Conservation (phyloP, 2,888 invertebrate species). For the Micoletzkya japonica region DNA sequence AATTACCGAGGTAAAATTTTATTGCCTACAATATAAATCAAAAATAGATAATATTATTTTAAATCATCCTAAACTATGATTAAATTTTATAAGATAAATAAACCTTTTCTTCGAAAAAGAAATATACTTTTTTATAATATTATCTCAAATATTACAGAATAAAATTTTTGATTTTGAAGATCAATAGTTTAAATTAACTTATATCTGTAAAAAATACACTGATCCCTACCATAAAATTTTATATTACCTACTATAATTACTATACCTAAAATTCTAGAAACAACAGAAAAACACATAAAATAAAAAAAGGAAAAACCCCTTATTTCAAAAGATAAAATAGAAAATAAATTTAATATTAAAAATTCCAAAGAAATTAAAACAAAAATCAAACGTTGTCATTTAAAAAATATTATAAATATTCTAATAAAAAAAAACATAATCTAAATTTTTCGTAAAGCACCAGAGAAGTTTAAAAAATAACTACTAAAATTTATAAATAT, state of each 20-base stretch:
- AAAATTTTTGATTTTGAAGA: slow-evolving; percentile 56
- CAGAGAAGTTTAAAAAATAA: slow-evolving; percentile 50
- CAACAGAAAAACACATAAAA: slow-evolving; percentile 52
- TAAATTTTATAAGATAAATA: slow-evolving; percentile 49
- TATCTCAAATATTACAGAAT: slow-evolving; percentile 48
- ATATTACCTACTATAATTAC: slow-evolving; percentile 47
- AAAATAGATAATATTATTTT: slow-evolving; percentile 54
- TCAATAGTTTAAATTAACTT: slow-evolving; percentile 57
- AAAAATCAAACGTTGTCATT: slow-evolving; percentile 52
- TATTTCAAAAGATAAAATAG: slow-evolving; percentile 36
- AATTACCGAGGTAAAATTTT: slow-evolving; percentile 48
- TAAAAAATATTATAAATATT: slow-evolving; percentile 49
- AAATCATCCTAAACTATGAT: slow-evolving; percentile 49
- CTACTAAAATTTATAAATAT: slow-evolving; percentile 66
- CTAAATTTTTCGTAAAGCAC: slow-evolving; percentile 49
- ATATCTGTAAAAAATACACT: slow-evolving; percentile 52
- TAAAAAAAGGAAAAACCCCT: slow-evolving; percentile 45
- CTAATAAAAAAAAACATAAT: slow-evolving; percentile 53
- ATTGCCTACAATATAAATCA: slow-evolving; percentile 52
- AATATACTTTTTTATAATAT: slow-evolving; percentile 51
- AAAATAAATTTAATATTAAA: slow-evolving; percentile 46
- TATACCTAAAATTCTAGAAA: slow-evolving; percentile 50
- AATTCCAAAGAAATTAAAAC: slow-evolving; percentile 53
- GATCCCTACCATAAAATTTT: slow-evolving; percentile 50
- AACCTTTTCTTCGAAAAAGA: slow-evolving; percentile 51